These are phyloP conservation scores for Phodopus roborovskii DNA, from an alignment of 2,113 vertebrate genomes.

Conservation along the genomic window DNA sequence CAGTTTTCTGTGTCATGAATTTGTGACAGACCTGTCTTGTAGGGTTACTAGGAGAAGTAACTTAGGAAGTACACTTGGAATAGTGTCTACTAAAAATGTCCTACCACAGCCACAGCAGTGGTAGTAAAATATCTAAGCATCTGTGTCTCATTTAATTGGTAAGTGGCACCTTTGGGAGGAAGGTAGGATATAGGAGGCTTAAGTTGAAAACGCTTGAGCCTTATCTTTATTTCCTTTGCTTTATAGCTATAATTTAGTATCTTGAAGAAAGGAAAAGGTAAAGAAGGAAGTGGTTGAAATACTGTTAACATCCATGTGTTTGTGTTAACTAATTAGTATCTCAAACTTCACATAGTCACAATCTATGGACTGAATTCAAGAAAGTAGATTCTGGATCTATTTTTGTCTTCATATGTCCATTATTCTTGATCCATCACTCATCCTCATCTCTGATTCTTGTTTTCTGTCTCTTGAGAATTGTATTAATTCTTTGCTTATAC, in stretches of 20 bases:
- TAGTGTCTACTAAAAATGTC: background rate
- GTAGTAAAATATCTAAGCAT: background rate
- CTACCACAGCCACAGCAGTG: background rate
- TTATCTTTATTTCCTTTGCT: background rate
- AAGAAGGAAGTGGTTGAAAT: no score
- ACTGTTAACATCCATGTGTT: background rate
- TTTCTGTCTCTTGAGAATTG: background rate
- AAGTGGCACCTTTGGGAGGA: background rate
- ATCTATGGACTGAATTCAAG: background rate
- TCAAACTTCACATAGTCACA: background rate
- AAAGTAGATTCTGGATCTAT: background rate
- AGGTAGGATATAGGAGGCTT: background rate
- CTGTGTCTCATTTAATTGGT: background rate
- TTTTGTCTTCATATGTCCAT: background rate
- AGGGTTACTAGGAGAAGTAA: background rate
- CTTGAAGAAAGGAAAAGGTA: background rate
- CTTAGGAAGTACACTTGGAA: background rate
- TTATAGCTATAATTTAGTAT: background rate
- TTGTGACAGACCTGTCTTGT: background rate
- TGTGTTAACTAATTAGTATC: background rate
- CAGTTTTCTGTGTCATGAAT: background rate
- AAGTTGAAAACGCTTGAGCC: no score
- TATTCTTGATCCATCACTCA: background rate
- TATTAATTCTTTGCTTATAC: background rate
- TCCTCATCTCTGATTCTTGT: background rate